Base-by-base conservation (phyloP, 2,888 invertebrate genomes). In the Diadromus collaris region DNA sequence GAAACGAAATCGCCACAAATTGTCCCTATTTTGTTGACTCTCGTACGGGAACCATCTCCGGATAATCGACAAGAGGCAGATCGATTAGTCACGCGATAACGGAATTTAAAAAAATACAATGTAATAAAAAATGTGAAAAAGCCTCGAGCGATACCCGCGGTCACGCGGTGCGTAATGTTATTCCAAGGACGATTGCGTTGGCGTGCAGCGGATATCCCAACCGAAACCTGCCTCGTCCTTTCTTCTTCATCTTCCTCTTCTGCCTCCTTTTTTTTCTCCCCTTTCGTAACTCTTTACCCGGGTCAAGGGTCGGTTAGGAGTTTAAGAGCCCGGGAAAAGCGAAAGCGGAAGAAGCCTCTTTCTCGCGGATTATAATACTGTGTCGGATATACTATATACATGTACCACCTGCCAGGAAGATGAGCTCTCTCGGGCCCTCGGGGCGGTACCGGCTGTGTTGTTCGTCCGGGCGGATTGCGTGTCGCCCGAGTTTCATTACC, bases 401-500 rank as follows among this genome's bases (percentile, higher is more conserved):
- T 16, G 38, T 79, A 74, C 76, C 76, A 81, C 82, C 78, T 79
- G 79, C 78, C 48, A 74, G 68, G 77, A 75, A 77, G 65, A 79
- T 65, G 69, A 78, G 67, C 75, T 46, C 46, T 75, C 61, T 72
- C 32, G 54, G 60, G 46, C 19, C 9, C 51, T 56, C 54, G 54
- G 54, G 54, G 54, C 54, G 54, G 54, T 56, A 64, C 58, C 72
- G 63, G 61, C 69, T 48, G 67, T 63, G 61, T 34, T 63, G 61
- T 44, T 56, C 71, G 65, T 60, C 73, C 63, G 58, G 71, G 68
- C 64, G 70, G 67, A 75, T 86, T 82, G 85, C 85, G 84, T 86
- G 86, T 85, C 85, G 84, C 80, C 83, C 83, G 81, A 85, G 83
- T 87, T 87, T 84, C 87, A 87, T 87, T 87, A 86, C 81, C 68